Evolutionary conservation across 2,797 vertebrate species (phyloP), one percentile per base, ranked within the genome.

Genomic region (Alosa sapidissima): DNA sequence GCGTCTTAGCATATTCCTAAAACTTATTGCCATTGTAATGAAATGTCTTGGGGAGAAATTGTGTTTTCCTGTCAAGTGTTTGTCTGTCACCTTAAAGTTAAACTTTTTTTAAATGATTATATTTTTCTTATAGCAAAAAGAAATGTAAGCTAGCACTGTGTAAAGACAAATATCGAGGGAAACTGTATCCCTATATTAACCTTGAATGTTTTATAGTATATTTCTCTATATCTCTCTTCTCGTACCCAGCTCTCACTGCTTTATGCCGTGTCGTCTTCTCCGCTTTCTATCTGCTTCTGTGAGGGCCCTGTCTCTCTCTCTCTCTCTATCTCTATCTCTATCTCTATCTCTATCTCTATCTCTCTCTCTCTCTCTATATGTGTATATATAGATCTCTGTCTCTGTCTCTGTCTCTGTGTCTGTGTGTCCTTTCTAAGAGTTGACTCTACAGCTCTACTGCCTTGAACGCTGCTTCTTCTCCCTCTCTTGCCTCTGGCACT

Each of bases 101-200:
- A 45, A 52, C 58, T 16, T 78, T 45, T 83, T 85, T 88, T 72
- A 83, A 81, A 86, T 83, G 60, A 60, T 48, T 78, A 60, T 47
- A 81, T 87, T 86, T 88, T 21, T 78, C 72, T 41, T 78, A 78
- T 78, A 78, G 36, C 72, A 78, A 45, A 78, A 78, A 78, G 21
- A 28, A 11, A 45, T 72, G 85, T 82, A 55, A 88, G 81, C 33
- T 87, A 86, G 81, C 1, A 28, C 41, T 85, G 81, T 58, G 48
- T 81, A 54, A 48, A 72, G 48, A 78, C 10, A 1, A 1, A 36
- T n/a, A 68, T 41, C 62, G 82, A 86, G 68, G 65, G 81, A 83
- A 83, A 62, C 28, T 55, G 41, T 84, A 55, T 72, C 72, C 19
- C 45, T 84, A 47, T 36, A 78, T 78, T 78, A 78, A 47, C 2